Evolutionary conservation across 2,113 vertebrate species (phyloP).

Genomic region (Dicrurus megarhynchus): DNA sequence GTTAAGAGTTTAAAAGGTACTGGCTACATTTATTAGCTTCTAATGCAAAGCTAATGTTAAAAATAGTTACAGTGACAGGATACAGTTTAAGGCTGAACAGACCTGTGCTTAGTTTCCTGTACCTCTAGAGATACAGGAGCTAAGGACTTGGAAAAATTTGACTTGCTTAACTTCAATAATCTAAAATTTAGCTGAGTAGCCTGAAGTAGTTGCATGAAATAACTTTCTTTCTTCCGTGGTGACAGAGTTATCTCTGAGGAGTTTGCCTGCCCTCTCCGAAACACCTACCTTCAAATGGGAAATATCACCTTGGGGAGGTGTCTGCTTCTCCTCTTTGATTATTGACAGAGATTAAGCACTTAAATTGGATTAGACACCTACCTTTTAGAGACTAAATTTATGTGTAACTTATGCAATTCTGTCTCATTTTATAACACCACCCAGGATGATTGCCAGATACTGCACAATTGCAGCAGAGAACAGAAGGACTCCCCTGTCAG

Average conservation of each 20-base stretch:
- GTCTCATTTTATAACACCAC: not conserved
- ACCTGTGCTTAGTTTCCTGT: not conserved
- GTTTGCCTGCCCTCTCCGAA: not conserved
- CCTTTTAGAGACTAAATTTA: not conserved
- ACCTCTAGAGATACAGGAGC: not conserved
- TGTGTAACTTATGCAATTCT: not conserved
- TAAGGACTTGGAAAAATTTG: not conserved
- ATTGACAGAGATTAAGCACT: not conserved
- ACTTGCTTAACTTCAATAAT: not conserved
- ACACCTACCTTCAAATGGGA: not conserved
- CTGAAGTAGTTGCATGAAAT: not conserved
- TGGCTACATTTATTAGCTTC: constrained; percentile 7
- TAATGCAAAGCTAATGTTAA: not conserved
- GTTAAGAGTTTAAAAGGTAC: not conserved
- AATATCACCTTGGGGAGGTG: not conserved
- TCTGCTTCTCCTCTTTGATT: not conserved
- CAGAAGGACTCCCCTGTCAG: not conserved
- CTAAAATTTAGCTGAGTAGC: not conserved
- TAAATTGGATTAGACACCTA: not conserved
- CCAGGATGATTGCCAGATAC: not conserved
- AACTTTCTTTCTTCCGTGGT: not conserved
- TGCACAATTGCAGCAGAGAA: not conserved
- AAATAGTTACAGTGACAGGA: not conserved
- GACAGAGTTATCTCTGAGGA: not conserved
- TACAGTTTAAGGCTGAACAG: not conserved